Evolutionary conservation across 2,888 invertebrate species (phyloP).

Genomic region (Agriopis aurantiaria): DNA sequence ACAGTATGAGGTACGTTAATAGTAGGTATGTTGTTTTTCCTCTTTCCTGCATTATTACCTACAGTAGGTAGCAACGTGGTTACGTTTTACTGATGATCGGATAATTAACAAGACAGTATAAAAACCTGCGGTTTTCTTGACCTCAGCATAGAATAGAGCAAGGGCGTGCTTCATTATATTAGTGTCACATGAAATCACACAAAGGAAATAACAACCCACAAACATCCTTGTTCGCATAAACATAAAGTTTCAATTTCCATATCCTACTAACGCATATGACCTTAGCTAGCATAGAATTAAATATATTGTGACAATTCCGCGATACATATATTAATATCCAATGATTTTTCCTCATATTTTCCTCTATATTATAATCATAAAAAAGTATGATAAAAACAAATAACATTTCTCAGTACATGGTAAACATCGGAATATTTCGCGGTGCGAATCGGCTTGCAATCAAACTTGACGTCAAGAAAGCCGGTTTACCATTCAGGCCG

Average conservation of each 20-base stretch:
- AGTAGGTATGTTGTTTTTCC: conserved; percentile 4
- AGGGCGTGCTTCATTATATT: conserved; percentile 35
- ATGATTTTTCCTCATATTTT: conserved; percentile 22
- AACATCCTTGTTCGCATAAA: background rate
- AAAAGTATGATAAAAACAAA: conserved; percentile 1
- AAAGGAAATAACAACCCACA: conserved; percentile 1
- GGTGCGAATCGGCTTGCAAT: background rate
- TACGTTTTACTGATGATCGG: conserved; percentile 38
- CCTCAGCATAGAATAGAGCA: conserved; percentile 30
- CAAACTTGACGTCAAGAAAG: conserved; percentile 12
- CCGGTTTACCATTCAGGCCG: background rate
- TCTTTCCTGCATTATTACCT: conserved; percentile 4
- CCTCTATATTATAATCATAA: background rate
- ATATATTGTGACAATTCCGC: conserved; percentile 22
- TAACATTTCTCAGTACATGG: conserved; percentile 9
- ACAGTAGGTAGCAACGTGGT: conserved; percentile 4
- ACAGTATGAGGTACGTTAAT: background rate
- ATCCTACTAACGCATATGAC: conserved; percentile 5
- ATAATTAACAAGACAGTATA: conserved; percentile 25
- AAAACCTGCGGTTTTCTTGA: conserved; percentile 41
- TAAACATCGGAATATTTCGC: conserved; percentile 15
- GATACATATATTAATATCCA: conserved; percentile 19
- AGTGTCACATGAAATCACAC: conserved; percentile 31
- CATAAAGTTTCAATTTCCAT: conserved; percentile 10
- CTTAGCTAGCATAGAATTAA: conserved; percentile 17